A percentile compares a stretch with the other conserved stretches of the same genome.
phyloP scores from a whole-genome alignment of 1,140 invertebrate species.

The Pogonus chalceus region DNA sequence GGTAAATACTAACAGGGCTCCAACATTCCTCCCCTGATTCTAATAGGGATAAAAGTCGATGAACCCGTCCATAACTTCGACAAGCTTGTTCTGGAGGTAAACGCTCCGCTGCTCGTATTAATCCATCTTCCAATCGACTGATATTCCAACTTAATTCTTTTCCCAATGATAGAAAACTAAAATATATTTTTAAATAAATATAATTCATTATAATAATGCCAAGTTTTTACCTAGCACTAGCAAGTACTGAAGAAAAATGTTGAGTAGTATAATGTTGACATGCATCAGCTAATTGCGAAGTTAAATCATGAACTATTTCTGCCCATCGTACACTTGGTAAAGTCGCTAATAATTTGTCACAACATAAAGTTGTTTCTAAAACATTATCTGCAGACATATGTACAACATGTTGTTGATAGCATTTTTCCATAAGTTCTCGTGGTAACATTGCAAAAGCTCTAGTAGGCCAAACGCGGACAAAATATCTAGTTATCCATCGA shows the following conservation, averaged over 20 bases:
- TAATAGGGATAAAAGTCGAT: constrained; percentile 30
- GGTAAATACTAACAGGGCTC: constrained; percentile 22
- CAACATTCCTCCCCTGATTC: constrained; percentile 9
- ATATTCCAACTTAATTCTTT: constrained; percentile 56
- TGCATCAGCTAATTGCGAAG: constrained; percentile 54
- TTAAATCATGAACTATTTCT: constrained; percentile 53
- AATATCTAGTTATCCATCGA: constrained; percentile 75
- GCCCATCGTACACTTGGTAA: constrained; percentile 62
- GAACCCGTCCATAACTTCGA: constrained; percentile 46
- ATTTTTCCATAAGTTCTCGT: constrained; percentile 68
- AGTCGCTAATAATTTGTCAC: constrained; percentile 56
- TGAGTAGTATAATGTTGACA: constrained; percentile 53
- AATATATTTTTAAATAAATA: constrained; percentile 34
- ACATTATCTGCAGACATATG: constrained; percentile 50
- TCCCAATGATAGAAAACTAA: constrained; percentile 53
- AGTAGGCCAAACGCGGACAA: constrained; percentile 75
- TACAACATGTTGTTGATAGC: constrained; percentile 69
- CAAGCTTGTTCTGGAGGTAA: constrained; percentile 62
- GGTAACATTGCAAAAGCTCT: constrained; percentile 73
- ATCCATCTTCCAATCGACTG: constrained; percentile 52
- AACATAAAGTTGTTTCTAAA: constrained; percentile 48
- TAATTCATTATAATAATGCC: neutral
- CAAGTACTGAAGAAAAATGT: constrained; percentile 53
- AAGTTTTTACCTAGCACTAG: constrained; percentile 16
- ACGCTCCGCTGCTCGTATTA: constrained; percentile 50